Conservation (phyloP, 2,113 vertebrate genomes). For the Aegithalos caudatus region DNA sequence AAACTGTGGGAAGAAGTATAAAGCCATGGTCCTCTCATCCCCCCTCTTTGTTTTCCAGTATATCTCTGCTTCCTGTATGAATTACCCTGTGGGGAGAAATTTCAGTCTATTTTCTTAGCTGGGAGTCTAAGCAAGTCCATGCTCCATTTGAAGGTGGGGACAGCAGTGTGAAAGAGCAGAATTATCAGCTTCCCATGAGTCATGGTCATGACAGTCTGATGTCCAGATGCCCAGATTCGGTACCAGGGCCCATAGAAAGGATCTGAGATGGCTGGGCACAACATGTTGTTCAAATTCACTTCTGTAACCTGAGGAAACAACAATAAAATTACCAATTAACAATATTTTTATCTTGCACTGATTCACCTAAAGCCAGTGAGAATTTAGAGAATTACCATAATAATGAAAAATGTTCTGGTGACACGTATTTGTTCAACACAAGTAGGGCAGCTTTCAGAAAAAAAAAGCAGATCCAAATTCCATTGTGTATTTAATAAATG, state of each 20-base stretch:
- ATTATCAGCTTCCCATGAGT: conserved; percentile 92
- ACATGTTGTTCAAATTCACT: conserved; percentile 99
- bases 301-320: conserved; percentile 82
- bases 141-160: conserved; percentile 76
- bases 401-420: not conserved
- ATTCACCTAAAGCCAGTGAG: not conserved
- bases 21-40: not conserved
- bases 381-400: not conserved
- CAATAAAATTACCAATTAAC: not conserved
- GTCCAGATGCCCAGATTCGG: conserved; percentile 92
- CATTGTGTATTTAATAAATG: not conserved
- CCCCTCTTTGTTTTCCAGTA: conserved; percentile 33
- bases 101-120: conserved; percentile 92
- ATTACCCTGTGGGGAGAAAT: not conserved
- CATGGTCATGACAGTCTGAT: conserved; percentile 95
- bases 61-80: not conserved
- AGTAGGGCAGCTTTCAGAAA: not conserved
- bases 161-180: conserved; percentile 79
- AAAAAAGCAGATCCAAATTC: not conserved
- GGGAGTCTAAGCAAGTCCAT: conserved; percentile 83
- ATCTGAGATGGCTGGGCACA: conserved; percentile 96
- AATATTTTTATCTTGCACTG: not conserved
- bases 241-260: conserved; percentile 98
- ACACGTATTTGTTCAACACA: not conserved
- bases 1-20: conserved; percentile 1